Conservation (phyloP, 2,888 invertebrate genomes). For the Flabesymbios commensalis region DNA sequence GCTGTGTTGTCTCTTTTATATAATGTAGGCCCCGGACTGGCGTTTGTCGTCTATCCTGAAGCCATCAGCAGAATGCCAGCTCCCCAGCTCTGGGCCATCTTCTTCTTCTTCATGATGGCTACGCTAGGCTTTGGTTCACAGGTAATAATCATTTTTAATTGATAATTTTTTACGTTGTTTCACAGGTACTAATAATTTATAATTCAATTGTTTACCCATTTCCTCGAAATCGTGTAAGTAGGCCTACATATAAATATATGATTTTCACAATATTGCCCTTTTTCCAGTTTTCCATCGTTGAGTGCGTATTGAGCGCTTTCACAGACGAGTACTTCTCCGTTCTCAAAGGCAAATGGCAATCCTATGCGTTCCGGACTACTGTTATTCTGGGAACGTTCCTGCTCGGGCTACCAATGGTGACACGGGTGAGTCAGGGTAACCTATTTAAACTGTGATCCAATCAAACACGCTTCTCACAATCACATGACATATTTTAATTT, state of each 20-base stretch:
- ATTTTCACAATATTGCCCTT: too few species aligned
- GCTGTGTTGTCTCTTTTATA: too few species aligned
- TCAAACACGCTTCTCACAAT: too few species aligned
- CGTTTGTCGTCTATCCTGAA: conserved; percentile 61
- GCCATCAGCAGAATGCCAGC: conserved; percentile 58
- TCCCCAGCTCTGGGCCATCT: conserved; percentile 58
- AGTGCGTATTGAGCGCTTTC: conserved; percentile 58
- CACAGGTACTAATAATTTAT: too few species aligned
- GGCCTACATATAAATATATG: too few species aligned
- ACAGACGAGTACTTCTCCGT: conserved; percentile 53
- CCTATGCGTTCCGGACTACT: conserved; percentile 47
- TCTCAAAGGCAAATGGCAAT: conserved; percentile 39
- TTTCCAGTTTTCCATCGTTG: conserved; percentile 60
- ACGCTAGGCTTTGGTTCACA: conserved; percentile 60
- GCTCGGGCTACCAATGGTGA: conserved; percentile 33
- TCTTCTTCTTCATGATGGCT: conserved; percentile 61
- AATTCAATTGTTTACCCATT: too few species aligned
- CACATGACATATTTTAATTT: too few species aligned
- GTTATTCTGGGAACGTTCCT: conserved; percentile 38
- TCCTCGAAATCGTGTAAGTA: too few species aligned
- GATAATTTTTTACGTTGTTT: not conserved
- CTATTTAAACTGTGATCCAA: too few species aligned
- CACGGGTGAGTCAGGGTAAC: conserved; percentile 23
- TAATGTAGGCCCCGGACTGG: conserved; percentile 60
- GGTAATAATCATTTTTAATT: conserved; percentile 34